These are phyloP conservation scores for Nyctalus aviator DNA, from an alignment of 2,797 vertebrate species.

Conservation along the genomic window DNA sequence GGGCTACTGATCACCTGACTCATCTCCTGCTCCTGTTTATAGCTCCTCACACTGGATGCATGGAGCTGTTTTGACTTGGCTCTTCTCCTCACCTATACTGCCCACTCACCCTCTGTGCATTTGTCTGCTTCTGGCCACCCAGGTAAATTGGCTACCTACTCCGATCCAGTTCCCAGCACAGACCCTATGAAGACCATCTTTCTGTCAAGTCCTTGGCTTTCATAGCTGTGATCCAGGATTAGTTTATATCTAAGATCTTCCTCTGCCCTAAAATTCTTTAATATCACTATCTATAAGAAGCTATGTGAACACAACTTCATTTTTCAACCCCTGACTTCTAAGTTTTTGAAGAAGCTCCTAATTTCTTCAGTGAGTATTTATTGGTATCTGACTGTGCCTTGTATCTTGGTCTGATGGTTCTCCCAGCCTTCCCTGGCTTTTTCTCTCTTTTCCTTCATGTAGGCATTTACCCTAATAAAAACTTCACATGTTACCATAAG, in stretches of 20 bases:
- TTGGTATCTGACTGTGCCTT: background rate
- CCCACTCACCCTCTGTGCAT: background rate
- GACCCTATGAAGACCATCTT: background rate
- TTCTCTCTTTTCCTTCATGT: background rate
- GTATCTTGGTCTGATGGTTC: background rate
- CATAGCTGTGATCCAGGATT: background rate
- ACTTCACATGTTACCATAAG: no score
- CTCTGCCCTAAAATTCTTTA: slow-evolving; percentile 22
- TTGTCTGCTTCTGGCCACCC: background rate
- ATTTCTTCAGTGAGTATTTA: slow-evolving; percentile 12
- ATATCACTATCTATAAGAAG: background rate
- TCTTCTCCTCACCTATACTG: background rate
- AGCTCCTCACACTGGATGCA: background rate
- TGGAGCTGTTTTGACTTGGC: background rate
- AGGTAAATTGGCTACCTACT: background rate
- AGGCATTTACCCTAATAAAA: background rate
- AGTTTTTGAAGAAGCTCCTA: slow-evolving; percentile 32
- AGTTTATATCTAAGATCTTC: slow-evolving; percentile 21
- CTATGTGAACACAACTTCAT: background rate
- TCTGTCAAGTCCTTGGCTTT: background rate
- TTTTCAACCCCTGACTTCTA: slow-evolving; percentile 19
- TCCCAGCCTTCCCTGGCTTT: background rate
- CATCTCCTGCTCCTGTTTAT: background rate
- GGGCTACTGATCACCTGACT: background rate
- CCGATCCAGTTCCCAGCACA: background rate